Evolutionary conservation across 2,113 vertebrate genomes (phyloP).

Genomic region (Hiodon tergisus): DNA sequence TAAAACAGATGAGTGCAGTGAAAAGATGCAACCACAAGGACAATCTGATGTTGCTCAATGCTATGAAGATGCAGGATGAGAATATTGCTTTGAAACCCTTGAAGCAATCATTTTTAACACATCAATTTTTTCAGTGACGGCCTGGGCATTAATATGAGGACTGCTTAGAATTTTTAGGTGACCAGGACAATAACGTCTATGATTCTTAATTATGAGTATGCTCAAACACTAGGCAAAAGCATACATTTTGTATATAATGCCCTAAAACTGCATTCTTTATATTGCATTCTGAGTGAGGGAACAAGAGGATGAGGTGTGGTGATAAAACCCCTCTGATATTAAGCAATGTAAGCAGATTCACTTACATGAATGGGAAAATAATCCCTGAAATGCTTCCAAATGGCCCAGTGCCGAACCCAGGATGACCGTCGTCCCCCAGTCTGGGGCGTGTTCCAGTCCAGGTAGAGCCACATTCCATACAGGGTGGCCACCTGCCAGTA

Average conservation of each 20-base stretch:
- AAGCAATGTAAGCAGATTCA: neutral
- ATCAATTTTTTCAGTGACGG: too few species aligned
- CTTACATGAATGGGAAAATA: conserved; percentile 72
- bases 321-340: neutral
- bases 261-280: too few species aligned
- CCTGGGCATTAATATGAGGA: too few species aligned
- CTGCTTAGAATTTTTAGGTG: neutral
- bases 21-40: neutral
- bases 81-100: too few species aligned
- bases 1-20: neutral
- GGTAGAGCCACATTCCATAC: conserved; percentile 63
- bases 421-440: conserved; percentile 58
- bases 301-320: too few species aligned
- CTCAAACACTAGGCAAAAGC: too few species aligned
- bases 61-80: too few species aligned
- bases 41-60: neutral
- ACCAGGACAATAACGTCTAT: too few species aligned
- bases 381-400: conserved; percentile 66
- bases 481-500: conserved; percentile 62
- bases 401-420: conserved; percentile 58
- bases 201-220: too few species aligned
- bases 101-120: too few species aligned
- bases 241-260: too few species aligned
- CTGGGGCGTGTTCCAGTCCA: conserved; percentile 64
- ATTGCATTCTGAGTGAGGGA: too few species aligned